Conservation (phyloP, 2,888 invertebrate species). For the Hyposoter didymator region DNA sequence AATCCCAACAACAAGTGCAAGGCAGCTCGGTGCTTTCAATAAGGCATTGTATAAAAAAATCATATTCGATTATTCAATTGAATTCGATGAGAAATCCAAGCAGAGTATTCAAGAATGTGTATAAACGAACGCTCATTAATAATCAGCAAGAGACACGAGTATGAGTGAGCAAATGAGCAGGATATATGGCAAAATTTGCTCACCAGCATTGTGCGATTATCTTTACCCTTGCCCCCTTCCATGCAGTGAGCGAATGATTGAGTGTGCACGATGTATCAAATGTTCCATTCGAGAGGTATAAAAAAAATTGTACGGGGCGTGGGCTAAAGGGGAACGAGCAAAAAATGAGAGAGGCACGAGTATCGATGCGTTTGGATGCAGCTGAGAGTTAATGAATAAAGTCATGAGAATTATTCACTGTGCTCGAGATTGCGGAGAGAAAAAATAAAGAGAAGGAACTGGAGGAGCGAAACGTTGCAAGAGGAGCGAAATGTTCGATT, state of each 20-base stretch:
- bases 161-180: constrained; percentile 47
- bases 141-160: constrained; percentile 2
- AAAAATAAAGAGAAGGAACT: background rate
- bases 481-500: constrained; percentile 45
- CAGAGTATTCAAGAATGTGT: background rate
- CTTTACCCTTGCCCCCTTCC: background rate
- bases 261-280: constrained; percentile 53
- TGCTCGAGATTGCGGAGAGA: constrained; percentile 18
- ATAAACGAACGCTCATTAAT: constrained; percentile 31
- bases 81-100: background rate
- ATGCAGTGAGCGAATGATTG: constrained; percentile 36
- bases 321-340: constrained; percentile 44
- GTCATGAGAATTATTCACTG: constrained; percentile 60
- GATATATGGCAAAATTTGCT: constrained; percentile 43
- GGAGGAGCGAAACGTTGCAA: background rate
- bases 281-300: constrained; percentile 55
- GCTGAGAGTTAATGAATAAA: constrained; percentile 61
- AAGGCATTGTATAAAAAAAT: background rate
- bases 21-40: background rate
- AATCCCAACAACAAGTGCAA: background rate
- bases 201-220: background rate
- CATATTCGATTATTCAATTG: background rate
- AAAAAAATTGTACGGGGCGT: constrained; percentile 57
- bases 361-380: constrained; percentile 1
- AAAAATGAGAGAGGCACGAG: constrained; percentile 53